phyloP scores from a whole-genome alignment of 1,140 invertebrate genomes.

The Cyphomyrmex costatus region DNA sequence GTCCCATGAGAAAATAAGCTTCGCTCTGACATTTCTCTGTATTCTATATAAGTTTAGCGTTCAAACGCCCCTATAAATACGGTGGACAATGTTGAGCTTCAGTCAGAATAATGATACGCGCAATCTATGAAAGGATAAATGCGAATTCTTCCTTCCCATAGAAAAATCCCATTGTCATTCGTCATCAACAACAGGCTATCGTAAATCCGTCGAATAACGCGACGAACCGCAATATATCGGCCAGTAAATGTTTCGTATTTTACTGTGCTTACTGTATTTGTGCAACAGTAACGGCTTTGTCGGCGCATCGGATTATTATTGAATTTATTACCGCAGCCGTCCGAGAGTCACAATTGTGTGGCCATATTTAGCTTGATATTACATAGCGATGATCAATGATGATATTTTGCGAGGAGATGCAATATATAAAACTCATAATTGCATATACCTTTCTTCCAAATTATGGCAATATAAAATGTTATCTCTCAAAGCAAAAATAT shows the following conservation, averaged over 20 bases:
- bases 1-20: conserved; percentile 64
- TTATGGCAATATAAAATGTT: background rate
- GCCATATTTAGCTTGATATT: conserved; percentile 40
- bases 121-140: conserved; percentile 40
- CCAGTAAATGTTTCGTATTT: conserved; percentile 48
- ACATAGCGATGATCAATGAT: background rate
- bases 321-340: conserved; percentile 51
- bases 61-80: conserved; percentile 37
- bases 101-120: conserved; percentile 43
- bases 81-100: conserved; percentile 37
- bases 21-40: conserved; percentile 33
- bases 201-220: conserved; percentile 52
- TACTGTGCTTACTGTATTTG: conserved; percentile 41
- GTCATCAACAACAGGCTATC: conserved; percentile 38
- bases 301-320: conserved; percentile 47
- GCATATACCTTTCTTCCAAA: background rate
- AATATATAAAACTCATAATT: conserved; percentile 2
- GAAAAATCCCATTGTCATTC: conserved; percentile 56
- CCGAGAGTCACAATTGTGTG: conserved; percentile 14
- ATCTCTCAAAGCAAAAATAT: background rate
- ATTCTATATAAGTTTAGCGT: conserved; percentile 52
- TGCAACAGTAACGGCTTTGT: conserved; percentile 41
- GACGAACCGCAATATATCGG: conserved; percentile 24
- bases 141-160: background rate
- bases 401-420: background rate